phyloP scores from a whole-genome alignment of 2,888 invertebrate genomes.

The Metopia argyrocephala region DNA sequence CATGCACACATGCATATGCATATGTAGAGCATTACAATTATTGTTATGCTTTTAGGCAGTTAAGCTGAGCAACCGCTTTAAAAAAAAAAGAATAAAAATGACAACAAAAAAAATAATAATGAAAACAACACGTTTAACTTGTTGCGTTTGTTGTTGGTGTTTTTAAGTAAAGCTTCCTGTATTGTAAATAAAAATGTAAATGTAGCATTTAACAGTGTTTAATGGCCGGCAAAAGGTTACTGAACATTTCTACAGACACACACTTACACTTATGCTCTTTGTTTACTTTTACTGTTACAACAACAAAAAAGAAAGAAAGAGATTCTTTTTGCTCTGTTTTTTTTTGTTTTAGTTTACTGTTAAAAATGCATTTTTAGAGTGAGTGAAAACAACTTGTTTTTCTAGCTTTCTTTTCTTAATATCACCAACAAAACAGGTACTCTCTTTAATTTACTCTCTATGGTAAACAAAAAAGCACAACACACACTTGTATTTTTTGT shows the following conservation, averaged over 20 bases:
- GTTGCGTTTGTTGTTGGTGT: slow-evolving; percentile 27
- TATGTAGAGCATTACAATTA: too few relatives aligned
- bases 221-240: slow-evolving; percentile 59
- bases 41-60: too few relatives aligned
- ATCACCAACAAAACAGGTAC: too few relatives aligned
- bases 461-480: too few relatives aligned
- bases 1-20: background rate
- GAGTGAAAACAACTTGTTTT: slow-evolving; percentile 53
- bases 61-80: background rate
- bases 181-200: slow-evolving; percentile 50
- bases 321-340: slow-evolving; percentile 32
- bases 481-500: background rate
- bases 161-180: slow-evolving; percentile 57
- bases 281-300: background rate
- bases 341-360: background rate
- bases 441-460: too few relatives aligned
- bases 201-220: slow-evolving; percentile 48
- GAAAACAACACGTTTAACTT: slow-evolving; percentile 59
- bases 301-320: slow-evolving; percentile 9
- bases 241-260: slow-evolving; percentile 12
- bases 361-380: background rate
- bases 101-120: slow-evolving; percentile 17
- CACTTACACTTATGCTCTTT: too few relatives aligned
- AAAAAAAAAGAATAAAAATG: background rate
- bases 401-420: slow-evolving; percentile 49